A percentile compares a stretch with the other conserved stretches of the same genome.
These are phyloP conservation scores for Ophion costatus DNA, from an alignment of 2,888 invertebrate species.

Conservation along the genomic window DNA sequence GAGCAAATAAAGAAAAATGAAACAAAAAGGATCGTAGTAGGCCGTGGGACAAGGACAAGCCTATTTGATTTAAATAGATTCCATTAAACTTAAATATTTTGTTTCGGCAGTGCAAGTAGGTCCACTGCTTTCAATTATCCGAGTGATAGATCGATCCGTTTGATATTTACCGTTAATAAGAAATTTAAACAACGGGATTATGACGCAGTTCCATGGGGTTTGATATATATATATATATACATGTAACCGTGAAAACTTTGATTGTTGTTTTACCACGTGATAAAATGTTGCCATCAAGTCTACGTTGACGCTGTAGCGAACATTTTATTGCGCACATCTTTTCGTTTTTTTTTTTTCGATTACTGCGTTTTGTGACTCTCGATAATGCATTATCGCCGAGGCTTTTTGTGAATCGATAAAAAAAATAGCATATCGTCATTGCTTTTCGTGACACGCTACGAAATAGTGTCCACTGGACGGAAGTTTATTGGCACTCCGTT, in stretches of 20 bases:
- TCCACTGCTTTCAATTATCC: no score
- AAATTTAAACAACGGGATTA: no score
- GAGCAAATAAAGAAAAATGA: no score
- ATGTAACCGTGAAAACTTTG: slow-evolving; percentile 8
- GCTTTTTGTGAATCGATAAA: slow-evolving; percentile 12
- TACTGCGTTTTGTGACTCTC: neutral
- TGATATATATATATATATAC: neutral
- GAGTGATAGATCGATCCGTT: no score
- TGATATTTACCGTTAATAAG: no score
- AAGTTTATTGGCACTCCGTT: slow-evolving; percentile 13
- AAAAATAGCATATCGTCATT: slow-evolving; percentile 33
- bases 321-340: slow-evolving; percentile 20
- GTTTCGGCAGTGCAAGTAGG: no score
- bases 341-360: neutral
- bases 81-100: no score
- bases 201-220: neutral
- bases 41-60: no score
- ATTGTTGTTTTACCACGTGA: slow-evolving; percentile 37
- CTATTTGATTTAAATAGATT: no score
- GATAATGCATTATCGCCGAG: slow-evolving; percentile 35
- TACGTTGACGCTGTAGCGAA: slow-evolving; percentile 16
- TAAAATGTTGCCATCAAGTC: slow-evolving; percentile 16
- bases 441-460: slow-evolving; percentile 21
- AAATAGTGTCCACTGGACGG: slow-evolving; percentile 26
- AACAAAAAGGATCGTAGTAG: no score